phyloP scores from a whole-genome alignment of 1,140 invertebrate genomes.

The Lineus longissimus region DNA sequence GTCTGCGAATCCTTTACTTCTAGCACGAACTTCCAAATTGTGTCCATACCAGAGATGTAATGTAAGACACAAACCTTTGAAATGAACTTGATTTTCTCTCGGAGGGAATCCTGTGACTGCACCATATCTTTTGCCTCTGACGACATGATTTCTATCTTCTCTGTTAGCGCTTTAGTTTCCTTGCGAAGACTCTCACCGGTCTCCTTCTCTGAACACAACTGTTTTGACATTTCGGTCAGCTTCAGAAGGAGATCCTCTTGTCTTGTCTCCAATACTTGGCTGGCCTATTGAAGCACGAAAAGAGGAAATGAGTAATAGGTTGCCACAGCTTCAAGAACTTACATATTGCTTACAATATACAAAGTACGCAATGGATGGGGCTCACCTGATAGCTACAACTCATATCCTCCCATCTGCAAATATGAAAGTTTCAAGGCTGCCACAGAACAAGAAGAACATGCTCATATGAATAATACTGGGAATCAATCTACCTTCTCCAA shows the following conservation, averaged over 20 bases:
- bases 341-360: too few species aligned
- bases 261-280: constrained; percentile 29
- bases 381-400: too few species aligned
- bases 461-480: too few species aligned
- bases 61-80: constrained; percentile 23
- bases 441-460: too few species aligned
- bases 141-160: not conserved
- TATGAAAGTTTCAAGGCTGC: too few species aligned
- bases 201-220: constrained; percentile 16
- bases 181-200: constrained; percentile 17
- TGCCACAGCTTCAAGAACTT: too few species aligned
- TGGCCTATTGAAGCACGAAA: constrained; percentile 13
- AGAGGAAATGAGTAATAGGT: not conserved
- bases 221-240: constrained; percentile 20
- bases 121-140: constrained; percentile 32
- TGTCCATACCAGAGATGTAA: too few species aligned
- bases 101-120: constrained; percentile 26
- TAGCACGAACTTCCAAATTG: too few species aligned
- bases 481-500: constrained; percentile 25
- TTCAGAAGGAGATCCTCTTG: constrained; percentile 26
- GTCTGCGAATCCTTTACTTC: too few species aligned
- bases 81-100: constrained; percentile 19
- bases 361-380: too few species aligned
- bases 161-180: constrained; percentile 6
- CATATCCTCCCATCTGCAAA: too few species aligned